Base-by-base conservation (phyloP, 2,888 invertebrate species). In the Cremastinae sp. region DNA sequence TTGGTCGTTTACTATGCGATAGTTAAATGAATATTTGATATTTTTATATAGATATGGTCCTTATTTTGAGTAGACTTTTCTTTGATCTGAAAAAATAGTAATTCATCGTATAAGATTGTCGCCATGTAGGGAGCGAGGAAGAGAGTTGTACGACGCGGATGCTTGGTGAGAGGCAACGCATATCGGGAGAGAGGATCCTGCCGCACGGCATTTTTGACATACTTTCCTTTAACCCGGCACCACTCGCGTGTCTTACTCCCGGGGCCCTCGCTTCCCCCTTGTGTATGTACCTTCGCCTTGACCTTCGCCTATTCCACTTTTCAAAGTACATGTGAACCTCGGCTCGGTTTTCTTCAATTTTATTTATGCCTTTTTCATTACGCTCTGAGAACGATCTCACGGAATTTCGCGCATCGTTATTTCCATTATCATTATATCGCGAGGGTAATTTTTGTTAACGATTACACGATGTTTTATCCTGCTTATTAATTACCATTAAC, bases 191-290 rank as follows among this genome's bases (percentile, higher is more conserved):
- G 78, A 81, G 82, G 77, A 78, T 78, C 79, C 78, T 74, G 80
- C 77, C 81, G 81, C 78, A 84, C 83, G 81, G 83, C 84, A 89
- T 89, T 88, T 89, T 88, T 88, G 89, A 88, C 89, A 89, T 83
- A 89, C 89, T 89, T 89, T 89, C 88, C 28, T 80, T 81, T 81
- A 66, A 73, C 64, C 70, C 56, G 51, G 22, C 61, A 47, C 45
- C 47, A 53, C 47, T 64, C 58, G n/a, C 49, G 14, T 18, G 45
- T 41, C 53, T 10, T 45, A 28, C 37, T 58, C 12, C 51, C 55
- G 55, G 20, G 28, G 16, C 65, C 74, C 74, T 64, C 64, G 70
- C 78, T 80, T 78, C 78, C 74, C 76, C 74, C 76, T 2, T 3
- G 79, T 82, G 81, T 82, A 84, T n/a, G n/a, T n/a, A n/a, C n/a